These are phyloP conservation scores for Rhabdomys pumilio DNA, from an alignment of 2,797 vertebrate genomes.

Conservation along the genomic window DNA sequence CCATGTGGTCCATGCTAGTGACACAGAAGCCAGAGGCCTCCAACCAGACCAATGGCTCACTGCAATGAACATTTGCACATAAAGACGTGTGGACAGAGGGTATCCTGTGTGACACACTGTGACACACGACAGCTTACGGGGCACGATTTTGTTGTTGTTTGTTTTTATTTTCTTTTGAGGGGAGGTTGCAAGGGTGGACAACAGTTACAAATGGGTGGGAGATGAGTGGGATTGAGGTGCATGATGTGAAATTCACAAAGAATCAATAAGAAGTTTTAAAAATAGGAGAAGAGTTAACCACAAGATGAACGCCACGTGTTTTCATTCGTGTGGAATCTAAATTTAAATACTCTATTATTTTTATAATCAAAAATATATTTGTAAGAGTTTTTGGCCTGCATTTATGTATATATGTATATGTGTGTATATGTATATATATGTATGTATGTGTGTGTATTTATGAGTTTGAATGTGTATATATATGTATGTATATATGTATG, in stretches of 20 bases:
- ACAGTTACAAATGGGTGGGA: neutral
- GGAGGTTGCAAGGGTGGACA: neutral
- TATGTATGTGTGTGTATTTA: neutral
- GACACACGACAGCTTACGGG: neutral
- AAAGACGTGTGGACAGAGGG: neutral
- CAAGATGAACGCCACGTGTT: neutral
- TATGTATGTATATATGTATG: neutral
- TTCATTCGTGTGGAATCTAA: neutral
- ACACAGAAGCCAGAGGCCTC: neutral
- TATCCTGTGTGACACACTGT: neutral
- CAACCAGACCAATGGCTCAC: neutral
- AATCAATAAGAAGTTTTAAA: neutral
- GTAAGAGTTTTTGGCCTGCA: neutral
- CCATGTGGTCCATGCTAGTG: neutral
- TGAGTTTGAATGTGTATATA: neutral
- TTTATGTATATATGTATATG: neutral
- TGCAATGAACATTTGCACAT: neutral
- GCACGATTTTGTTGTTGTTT: neutral
- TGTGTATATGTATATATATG: neutral
- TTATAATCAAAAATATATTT: neutral
- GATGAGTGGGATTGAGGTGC: neutral
- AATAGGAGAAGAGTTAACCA: neutral
- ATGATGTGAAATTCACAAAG: neutral
- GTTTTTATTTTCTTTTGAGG: neutral
- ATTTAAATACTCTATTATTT: neutral